These are phyloP conservation scores for Emmelina monodactyla DNA, from an alignment of 2,888 invertebrate genomes.

Conservation along the genomic window DNA sequence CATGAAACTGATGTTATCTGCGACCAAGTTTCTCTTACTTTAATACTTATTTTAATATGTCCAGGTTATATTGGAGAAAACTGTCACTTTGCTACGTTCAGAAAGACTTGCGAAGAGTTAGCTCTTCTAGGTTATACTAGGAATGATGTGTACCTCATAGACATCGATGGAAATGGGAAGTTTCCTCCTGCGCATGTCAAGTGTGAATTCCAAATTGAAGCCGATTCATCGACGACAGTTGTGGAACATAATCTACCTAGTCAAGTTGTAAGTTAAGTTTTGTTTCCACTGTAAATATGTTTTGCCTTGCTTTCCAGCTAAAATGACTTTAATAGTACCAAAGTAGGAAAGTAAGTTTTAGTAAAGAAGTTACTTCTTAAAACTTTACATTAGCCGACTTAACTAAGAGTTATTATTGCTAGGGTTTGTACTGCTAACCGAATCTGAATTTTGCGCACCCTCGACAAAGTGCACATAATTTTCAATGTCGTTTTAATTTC, in stretches of 20 bases:
- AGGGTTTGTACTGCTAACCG: too few relatives aligned
- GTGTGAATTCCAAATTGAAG: slow-evolving; percentile 89
- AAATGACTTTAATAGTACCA: too few relatives aligned
- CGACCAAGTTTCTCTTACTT: too few relatives aligned
- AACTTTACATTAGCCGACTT: too few relatives aligned
- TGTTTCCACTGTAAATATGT: not conserved
- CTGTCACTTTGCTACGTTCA: slow-evolving; percentile 92
- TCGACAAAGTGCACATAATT: not conserved
- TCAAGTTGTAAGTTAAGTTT: slow-evolving; percentile 69
- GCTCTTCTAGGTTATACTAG: slow-evolving; percentile 87
- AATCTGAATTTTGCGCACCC: too few relatives aligned
- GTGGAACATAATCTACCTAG: slow-evolving; percentile 92
- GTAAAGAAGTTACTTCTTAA: too few relatives aligned
- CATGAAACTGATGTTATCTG: too few relatives aligned
- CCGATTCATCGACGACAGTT: slow-evolving; percentile 86
- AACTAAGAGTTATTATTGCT: too few relatives aligned
- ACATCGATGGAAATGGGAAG: slow-evolving; percentile 92
- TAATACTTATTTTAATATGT: too few relatives aligned
- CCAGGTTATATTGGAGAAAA: slow-evolving; percentile 89
- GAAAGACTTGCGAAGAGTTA: slow-evolving; percentile 91
- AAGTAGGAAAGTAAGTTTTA: too few relatives aligned
- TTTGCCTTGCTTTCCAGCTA: too few relatives aligned
- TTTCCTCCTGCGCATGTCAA: slow-evolving; percentile 92
- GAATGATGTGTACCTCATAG: slow-evolving; percentile 90
- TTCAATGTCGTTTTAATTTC: slow-evolving; percentile 11